Percentiles rank a stretch among this genome's conserved stretches.
phyloP scores from a whole-genome alignment of 2,888 invertebrate species.

The Seira musarum region DNA sequence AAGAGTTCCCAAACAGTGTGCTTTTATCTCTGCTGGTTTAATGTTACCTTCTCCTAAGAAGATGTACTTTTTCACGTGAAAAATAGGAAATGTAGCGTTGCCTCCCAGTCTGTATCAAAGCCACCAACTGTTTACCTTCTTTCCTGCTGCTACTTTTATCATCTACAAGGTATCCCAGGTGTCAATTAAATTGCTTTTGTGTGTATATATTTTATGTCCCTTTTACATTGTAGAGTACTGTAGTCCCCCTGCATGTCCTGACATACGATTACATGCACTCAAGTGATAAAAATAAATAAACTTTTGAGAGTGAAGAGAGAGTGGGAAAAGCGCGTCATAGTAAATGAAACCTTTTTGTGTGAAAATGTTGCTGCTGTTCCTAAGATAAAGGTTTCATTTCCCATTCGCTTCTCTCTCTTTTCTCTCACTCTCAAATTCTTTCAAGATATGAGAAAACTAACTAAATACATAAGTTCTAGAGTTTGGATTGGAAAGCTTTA shows the following conservation, averaged over 20 bases:
- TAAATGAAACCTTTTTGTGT: not conserved
- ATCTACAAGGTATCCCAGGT: conserved; percentile 55
- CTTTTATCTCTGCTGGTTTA: no score
- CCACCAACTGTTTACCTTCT: conserved; percentile 55
- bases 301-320: conserved; percentile 5
- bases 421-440: no score
- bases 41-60: no score
- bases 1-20: no score
- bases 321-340: not conserved
- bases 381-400: no score
- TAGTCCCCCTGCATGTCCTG: conserved; percentile 48
- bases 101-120: conserved; percentile 41
- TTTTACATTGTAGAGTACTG: conserved; percentile 47
- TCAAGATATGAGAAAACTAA: no score
- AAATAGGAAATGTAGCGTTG: conserved; percentile 9
- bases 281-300: conserved; percentile 25
- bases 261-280: conserved; percentile 38
- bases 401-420: no score
- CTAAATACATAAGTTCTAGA: no score
- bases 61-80: no score
- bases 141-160: conserved; percentile 56
- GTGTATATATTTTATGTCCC: conserved; percentile 54
- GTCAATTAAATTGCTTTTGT: conserved; percentile 59
- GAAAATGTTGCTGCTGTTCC: not conserved
- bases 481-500: no score